Conservation (phyloP, 2,888 invertebrate species). For the Polymixis lichenea region DNA sequence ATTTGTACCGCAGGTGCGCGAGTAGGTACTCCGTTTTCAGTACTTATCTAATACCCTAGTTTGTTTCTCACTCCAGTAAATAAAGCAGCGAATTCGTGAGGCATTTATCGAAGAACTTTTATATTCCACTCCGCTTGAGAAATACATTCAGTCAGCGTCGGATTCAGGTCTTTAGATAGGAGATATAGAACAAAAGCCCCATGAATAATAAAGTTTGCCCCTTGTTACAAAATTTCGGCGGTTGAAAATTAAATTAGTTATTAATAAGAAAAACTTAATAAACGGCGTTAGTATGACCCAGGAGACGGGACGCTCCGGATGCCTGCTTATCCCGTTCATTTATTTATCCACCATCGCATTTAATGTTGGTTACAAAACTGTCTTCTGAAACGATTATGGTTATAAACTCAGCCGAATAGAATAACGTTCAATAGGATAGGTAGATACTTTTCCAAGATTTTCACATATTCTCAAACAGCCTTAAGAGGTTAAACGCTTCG, state of each 20-base stretch:
- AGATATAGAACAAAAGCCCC: conserved; percentile 32
- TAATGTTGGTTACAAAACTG: conserved; percentile 31
- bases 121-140: conserved; percentile 36
- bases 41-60: conserved; percentile 29
- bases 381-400: conserved; percentile 29
- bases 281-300: conserved; percentile 42
- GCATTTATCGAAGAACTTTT: conserved; percentile 33
- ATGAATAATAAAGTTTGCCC: conserved; percentile 23
- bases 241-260: conserved; percentile 53
- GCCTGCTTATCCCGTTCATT: conserved; percentile 9
- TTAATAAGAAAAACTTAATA: conserved; percentile 48
- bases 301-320: conserved; percentile 30
- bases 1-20: conserved; percentile 36
- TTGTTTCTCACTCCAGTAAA: conserved; percentile 40
- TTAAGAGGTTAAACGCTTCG: conserved; percentile 37
- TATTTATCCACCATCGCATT: conserved; percentile 44
- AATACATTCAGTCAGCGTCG: conserved; percentile 25
- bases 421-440: conserved; percentile 10
- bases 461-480: conserved; percentile 27
- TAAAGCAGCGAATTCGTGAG: conserved; percentile 29
- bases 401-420: conserved; percentile 27
- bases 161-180: conserved; percentile 15
- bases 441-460: conserved; percentile 21
- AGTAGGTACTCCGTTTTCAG: conserved; percentile 20
- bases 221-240: conserved; percentile 23